A percentile compares a stretch with the other conserved stretches of the same genome.
Evolutionary conservation across 2,888 invertebrate genomes (phyloP).

Genomic region (Lithophane leautieri): DNA sequence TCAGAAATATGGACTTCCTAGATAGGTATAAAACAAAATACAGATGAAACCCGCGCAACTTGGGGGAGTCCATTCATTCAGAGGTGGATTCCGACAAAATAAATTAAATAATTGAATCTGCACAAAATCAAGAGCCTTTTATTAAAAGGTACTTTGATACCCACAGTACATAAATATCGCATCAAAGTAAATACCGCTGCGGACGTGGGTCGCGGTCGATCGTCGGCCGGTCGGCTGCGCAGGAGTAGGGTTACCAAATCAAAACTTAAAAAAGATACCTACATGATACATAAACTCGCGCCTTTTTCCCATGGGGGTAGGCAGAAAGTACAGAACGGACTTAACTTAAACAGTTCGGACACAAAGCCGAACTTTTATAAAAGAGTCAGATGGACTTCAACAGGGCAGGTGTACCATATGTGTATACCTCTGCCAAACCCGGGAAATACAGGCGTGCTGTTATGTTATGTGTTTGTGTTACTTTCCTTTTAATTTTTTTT

Average conservation of each 20-base stretch:
- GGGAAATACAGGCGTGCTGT: background rate
- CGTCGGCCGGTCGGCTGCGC: slow-evolving; percentile 48
- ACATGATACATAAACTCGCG: background rate
- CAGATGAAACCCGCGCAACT: background rate
- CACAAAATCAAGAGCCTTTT: slow-evolving; percentile 22
- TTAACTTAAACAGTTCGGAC: too few relatives aligned
- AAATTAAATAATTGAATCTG: slow-evolving; percentile 40
- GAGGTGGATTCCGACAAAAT: background rate
- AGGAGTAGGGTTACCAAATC: slow-evolving; percentile 39
- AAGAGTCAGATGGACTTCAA: too few relatives aligned
- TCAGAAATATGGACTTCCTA: background rate
- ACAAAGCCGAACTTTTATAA: too few relatives aligned
- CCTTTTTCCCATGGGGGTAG: background rate
- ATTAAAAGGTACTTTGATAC: slow-evolving; percentile 39
- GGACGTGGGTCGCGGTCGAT: slow-evolving; percentile 53
- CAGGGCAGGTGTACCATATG: too few relatives aligned
- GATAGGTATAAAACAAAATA: background rate
- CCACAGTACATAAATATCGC: slow-evolving; percentile 50
- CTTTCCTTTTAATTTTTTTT: background rate
- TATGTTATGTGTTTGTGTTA: background rate
- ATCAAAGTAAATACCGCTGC: slow-evolving; percentile 62
- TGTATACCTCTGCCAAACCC: too few relatives aligned
- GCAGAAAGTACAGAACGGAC: background rate
- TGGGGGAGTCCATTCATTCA: slow-evolving; percentile 21
- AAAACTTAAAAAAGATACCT: background rate